These are phyloP conservation scores for Chromis chromis DNA, from an alignment of 2,797 vertebrate species.

Conservation along the genomic window DNA sequence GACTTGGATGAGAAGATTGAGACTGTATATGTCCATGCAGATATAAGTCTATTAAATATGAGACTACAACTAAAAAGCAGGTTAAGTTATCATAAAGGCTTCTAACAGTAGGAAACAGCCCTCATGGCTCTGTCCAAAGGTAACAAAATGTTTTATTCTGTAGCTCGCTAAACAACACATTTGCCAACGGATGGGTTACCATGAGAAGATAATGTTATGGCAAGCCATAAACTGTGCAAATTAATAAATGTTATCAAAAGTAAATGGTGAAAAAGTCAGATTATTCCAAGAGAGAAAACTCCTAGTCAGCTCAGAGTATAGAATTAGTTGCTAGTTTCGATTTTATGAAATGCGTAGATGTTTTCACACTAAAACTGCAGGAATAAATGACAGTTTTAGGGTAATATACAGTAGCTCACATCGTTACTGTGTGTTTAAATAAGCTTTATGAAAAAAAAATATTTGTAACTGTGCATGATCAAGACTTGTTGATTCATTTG, in stretches of 20 bases:
- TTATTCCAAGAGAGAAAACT: neutral
- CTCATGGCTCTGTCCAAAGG: neutral
- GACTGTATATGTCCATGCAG: neutral
- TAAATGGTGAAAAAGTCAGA: neutral
- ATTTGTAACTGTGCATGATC: neutral
- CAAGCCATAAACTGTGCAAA: neutral
- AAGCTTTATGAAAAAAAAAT: neutral
- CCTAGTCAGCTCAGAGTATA: neutral
- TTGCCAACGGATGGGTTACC: no score
- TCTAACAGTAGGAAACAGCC: neutral
- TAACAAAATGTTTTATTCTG: neutral
- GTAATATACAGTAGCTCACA: neutral
- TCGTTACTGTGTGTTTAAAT: neutral
- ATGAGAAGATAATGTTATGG: no score
- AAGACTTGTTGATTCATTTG: neutral
- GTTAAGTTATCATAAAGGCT: neutral
- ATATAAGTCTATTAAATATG: neutral
- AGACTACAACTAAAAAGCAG: neutral
- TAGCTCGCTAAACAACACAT: neutral
- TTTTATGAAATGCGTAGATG: neutral
- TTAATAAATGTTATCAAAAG: neutral
- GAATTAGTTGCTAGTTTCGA: neutral
- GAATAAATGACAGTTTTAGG: neutral
- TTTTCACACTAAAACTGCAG: neutral
- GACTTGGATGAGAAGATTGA: neutral